phyloP scores from a whole-genome alignment of 2,888 invertebrate species.

The Xylophagus ater region DNA sequence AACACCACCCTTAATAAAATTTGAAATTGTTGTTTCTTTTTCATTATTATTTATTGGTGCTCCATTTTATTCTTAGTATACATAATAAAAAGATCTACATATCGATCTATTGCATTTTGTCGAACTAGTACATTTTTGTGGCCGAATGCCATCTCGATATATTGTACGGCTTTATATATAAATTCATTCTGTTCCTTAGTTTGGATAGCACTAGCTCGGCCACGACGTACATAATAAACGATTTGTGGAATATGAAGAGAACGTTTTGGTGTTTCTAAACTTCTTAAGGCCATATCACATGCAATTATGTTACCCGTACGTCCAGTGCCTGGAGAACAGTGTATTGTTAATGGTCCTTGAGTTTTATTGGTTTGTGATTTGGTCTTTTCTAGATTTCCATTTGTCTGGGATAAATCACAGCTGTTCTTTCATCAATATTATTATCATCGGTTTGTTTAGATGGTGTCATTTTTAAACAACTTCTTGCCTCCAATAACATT shows the following conservation, averaged over 20 bases:
- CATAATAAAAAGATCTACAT: too few relatives aligned
- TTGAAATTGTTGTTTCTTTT: too few relatives aligned
- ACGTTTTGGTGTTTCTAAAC: constrained; percentile 64
- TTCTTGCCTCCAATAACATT: constrained; percentile 73
- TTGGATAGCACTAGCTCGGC: constrained; percentile 80
- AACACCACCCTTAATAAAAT: too few relatives aligned
- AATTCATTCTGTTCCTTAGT: constrained; percentile 87
- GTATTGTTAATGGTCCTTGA: constrained; percentile 58
- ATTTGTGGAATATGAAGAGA: constrained; percentile 77
- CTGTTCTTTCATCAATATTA: constrained; percentile 15
- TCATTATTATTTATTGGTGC: too few relatives aligned
- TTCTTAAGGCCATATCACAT: constrained; percentile 76
- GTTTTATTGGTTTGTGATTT: constrained; percentile 22
- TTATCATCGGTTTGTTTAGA: constrained; percentile 33
- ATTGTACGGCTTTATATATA: constrained; percentile 88
- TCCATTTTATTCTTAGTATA: too few relatives aligned
- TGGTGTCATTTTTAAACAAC: constrained; percentile 33
- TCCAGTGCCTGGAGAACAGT: constrained; percentile 86
- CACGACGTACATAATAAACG: constrained; percentile 72
- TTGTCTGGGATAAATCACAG: constrained; percentile 3
- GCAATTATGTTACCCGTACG: constrained; percentile 78
- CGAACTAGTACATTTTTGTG: too few relatives aligned
- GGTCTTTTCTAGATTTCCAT: constrained; percentile 13
- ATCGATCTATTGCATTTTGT: too few relatives aligned
- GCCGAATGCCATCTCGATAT: too few relatives aligned